phyloP scores from a whole-genome alignment of 2,888 invertebrate genomes.

The Stenotaenia linearis region DNA sequence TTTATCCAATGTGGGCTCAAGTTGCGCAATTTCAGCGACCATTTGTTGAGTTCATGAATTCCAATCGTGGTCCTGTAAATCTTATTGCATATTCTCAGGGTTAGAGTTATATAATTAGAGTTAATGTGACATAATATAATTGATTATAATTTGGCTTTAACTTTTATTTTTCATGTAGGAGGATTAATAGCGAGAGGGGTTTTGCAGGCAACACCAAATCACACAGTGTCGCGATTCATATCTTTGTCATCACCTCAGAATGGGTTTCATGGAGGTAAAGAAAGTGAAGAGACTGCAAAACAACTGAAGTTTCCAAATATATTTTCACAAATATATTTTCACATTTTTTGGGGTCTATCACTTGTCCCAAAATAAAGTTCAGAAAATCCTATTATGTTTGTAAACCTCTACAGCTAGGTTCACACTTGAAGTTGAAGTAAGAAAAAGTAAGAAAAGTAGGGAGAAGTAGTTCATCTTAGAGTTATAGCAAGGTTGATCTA shows the following conservation, averaged over 20 bases:
- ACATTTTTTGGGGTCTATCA: too few relatives aligned
- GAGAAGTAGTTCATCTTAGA: too few relatives aligned
- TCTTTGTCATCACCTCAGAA: not conserved
- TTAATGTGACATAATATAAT: not conserved
- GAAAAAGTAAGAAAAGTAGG: too few relatives aligned
- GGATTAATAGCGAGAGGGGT: not conserved
- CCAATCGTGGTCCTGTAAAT: not conserved
- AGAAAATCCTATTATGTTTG: too few relatives aligned
- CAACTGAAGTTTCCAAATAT: too few relatives aligned
- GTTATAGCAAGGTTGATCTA: too few relatives aligned
- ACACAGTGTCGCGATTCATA: not conserved
- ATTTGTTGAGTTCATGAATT: not conserved
- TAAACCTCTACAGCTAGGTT: too few relatives aligned
- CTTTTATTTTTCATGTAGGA: not conserved
- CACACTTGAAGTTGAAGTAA: too few relatives aligned
- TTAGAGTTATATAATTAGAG: not conserved
- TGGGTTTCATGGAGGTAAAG: not conserved
- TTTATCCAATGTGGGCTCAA: not conserved
- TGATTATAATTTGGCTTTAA: not conserved
- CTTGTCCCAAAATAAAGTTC: too few relatives aligned
- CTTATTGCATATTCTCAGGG: not conserved
- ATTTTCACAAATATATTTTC: too few relatives aligned
- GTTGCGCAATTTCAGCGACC: not conserved
- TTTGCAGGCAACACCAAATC: not conserved
- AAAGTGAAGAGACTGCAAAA: too few relatives aligned